These are phyloP conservation scores for Hippopotamyrus pictus DNA, from an alignment of 2,797 vertebrate species.

Conservation along the genomic window DNA sequence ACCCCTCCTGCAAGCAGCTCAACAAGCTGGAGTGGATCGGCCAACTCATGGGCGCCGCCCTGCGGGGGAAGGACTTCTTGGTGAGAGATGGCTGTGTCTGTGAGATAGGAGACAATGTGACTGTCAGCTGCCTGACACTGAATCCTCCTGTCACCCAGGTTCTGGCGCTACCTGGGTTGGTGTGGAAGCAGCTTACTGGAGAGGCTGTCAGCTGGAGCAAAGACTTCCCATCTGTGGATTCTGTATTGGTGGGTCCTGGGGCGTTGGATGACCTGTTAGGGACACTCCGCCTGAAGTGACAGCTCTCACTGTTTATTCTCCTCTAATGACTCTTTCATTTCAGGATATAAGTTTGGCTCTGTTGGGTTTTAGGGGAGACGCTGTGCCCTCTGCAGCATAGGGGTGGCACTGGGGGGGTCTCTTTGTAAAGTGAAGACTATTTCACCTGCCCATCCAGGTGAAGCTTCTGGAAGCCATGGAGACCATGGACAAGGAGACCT, in stretches of 20 bases:
- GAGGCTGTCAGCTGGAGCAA: constrained; percentile 90
- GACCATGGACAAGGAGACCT: constrained; percentile 89
- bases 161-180: constrained; percentile 85
- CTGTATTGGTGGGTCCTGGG: constrained; percentile 75
- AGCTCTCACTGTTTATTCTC: background rate
- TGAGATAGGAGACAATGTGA: background rate
- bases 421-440: background rate
- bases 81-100: constrained; percentile 54
- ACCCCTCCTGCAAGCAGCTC: constrained; percentile 90
- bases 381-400: background rate
- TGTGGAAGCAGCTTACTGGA: constrained; percentile 96
- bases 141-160: constrained; percentile 62
- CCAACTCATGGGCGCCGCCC: constrained; percentile 93
- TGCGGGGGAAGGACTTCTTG: constrained; percentile 93
- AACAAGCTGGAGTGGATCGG: constrained; percentile 92
- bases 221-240: constrained; percentile 92
- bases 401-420: background rate
- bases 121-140: background rate
- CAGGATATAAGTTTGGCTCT: background rate
- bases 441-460: constrained; percentile 62
- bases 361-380: background rate
- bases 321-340: background rate
- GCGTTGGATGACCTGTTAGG: background rate
- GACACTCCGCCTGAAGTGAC: background rate
- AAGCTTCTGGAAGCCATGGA: constrained; percentile 94